These are phyloP conservation scores for Euthynnus affinis DNA, from an alignment of 2,797 vertebrate genomes.

Conservation along the genomic window DNA sequence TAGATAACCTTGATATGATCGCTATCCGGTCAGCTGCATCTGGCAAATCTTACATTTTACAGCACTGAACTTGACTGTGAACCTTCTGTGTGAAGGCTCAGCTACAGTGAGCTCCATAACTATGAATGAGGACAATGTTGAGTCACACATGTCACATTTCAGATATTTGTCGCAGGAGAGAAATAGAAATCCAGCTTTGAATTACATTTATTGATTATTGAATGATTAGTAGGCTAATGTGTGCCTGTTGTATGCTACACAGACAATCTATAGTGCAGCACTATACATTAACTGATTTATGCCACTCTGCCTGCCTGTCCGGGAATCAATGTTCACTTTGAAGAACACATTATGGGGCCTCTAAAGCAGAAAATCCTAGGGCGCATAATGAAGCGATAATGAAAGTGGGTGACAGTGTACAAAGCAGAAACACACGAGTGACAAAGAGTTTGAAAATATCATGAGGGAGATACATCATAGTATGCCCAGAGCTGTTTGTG, in stretches of 20 bases:
- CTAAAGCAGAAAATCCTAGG: slow-evolving; percentile 51
- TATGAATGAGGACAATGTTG: neutral
- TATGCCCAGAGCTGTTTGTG: slow-evolving; percentile 22
- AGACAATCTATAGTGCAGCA: slow-evolving; percentile 36
- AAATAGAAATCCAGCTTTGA: slow-evolving; percentile 24
- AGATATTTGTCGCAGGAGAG: slow-evolving; percentile 14
- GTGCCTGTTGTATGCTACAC: slow-evolving; percentile 35
- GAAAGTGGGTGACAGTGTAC: slow-evolving; percentile 55
- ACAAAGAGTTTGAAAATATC: slow-evolving; percentile 44
- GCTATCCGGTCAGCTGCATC: slow-evolving; percentile 23
- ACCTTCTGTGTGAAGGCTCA: slow-evolving; percentile 15
- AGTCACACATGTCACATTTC: neutral
- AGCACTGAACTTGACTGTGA: slow-evolving; percentile 51
- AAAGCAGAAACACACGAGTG: slow-evolving; percentile 35
- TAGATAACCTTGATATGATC: slow-evolving; percentile 63
- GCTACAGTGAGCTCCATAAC: neutral
- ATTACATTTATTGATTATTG: slow-evolving; percentile 58
- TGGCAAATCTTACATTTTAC: slow-evolving; percentile 21
- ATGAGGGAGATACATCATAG: slow-evolving; percentile 15
- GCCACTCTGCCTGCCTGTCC: slow-evolving; percentile 37
- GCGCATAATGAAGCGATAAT: slow-evolving; percentile 67
- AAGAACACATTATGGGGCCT: slow-evolving; percentile 63
- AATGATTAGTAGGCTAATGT: slow-evolving; percentile 70
- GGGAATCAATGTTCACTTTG: slow-evolving; percentile 70
- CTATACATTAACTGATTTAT: slow-evolving; percentile 67